A percentile compares a stretch with the other conserved stretches of the same genome.
Conservation (phyloP, 2,888 invertebrate species). For the Dicyrtomina minuta region DNA sequence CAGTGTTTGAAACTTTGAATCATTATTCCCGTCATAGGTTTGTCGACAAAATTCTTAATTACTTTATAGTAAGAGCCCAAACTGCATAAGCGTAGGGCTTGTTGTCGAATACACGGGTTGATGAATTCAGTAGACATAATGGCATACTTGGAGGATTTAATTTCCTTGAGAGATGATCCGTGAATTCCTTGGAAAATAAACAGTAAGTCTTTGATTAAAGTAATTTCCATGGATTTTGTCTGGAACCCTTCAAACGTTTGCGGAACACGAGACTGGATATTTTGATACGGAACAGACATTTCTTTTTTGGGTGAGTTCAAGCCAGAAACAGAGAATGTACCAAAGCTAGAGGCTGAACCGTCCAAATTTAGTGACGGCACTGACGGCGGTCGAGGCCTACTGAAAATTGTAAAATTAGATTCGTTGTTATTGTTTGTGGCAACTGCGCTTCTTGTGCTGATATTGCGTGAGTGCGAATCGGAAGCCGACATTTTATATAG, state of each 20-base stretch:
- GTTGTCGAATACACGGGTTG: slow-evolving; percentile 64
- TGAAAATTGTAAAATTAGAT: too few species aligned
- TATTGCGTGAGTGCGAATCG: too few species aligned
- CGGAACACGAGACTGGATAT: slow-evolving; percentile 21
- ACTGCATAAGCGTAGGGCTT: slow-evolving; percentile 76
- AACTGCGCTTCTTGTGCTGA: too few species aligned
- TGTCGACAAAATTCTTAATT: slow-evolving; percentile 76
- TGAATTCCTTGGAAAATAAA: slow-evolving; percentile 87
- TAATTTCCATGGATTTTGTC: slow-evolving; percentile 50
- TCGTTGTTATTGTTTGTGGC: too few species aligned
- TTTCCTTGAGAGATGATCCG: slow-evolving; percentile 70
- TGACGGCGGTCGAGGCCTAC: too few species aligned
- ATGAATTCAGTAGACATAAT: slow-evolving; percentile 53
- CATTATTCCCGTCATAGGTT: slow-evolving; percentile 72
- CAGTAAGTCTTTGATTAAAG: slow-evolving; percentile 67
- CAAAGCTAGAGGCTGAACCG: too few species aligned
- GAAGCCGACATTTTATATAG: too few species aligned
- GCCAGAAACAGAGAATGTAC: background rate
- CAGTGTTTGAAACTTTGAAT: slow-evolving; percentile 84
- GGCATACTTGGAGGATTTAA: slow-evolving; percentile 57
- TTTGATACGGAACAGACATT: slow-evolving; percentile 6
- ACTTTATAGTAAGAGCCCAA: slow-evolving; percentile 83
- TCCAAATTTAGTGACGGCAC: too few species aligned
- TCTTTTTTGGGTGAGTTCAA: slow-evolving; percentile 7
- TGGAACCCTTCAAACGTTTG: slow-evolving; percentile 28